Evolutionary conservation across 2,113 vertebrate species (phyloP), one percentile per base, ranked within the genome.

Genomic region (Nanorana parkeri): DNA sequence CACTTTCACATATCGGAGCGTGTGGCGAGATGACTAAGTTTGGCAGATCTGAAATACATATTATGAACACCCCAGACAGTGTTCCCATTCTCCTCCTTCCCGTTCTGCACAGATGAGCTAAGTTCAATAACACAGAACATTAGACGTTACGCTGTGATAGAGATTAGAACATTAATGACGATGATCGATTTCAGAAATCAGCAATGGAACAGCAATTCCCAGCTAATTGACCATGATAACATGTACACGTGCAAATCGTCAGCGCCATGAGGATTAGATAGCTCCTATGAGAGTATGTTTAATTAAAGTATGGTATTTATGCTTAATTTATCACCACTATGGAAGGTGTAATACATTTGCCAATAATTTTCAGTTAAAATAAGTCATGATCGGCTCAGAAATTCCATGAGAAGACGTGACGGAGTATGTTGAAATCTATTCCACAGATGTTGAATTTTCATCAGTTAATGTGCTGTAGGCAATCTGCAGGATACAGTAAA

Each of bases 381-480:
- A 56, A 80, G 67, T 47, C 67, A 47, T 65, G 71, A 68, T 67
- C 13, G 29, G 41, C 71, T 36, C 55, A 60, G 80, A 65, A 75
- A 75, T 82, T 65, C 80, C 71, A 67, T 60, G 72, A 63, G 24
- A n/a, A 17, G 51, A 29, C 15, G 23, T 21, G 61, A 67, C 56
- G 58, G 32, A 73, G 28, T 20, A 67, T 29, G 63, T 24, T 56
- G 21, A 75, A 24, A 82, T 75, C 10, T 16, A 67, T 82, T 75
- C 13, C 19, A 36, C 80, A 82, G 71, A 82, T 81, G 80, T 75
- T 32, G 26, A 13, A 29, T 11, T 52, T 21, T 66, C 61, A 17
- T 64, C 71, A 58, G 71, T 75, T 75, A 82, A 75, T 56, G 51
- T 74, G 23, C 67, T 21, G 17, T 58, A 67, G 63, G 61, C 47